These are phyloP conservation scores for Himalopsyche kuldschensis DNA, from an alignment of 2,888 invertebrate genomes.

Conservation along the genomic window DNA sequence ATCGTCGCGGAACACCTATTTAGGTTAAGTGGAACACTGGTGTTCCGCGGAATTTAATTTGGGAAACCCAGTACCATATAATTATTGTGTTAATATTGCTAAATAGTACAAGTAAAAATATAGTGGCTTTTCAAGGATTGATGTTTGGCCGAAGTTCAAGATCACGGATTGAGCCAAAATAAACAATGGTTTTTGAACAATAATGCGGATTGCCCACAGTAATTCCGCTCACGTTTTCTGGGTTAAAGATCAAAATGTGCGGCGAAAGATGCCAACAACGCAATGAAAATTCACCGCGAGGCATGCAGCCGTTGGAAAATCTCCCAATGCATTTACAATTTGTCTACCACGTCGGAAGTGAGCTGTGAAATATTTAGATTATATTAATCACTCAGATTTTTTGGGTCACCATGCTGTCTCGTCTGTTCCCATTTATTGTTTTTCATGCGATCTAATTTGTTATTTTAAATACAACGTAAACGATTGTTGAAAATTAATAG, in stretches of 20 bases:
- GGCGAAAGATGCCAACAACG: background rate
- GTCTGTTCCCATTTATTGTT: too few species aligned
- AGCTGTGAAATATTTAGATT: background rate
- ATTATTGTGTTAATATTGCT: too few species aligned
- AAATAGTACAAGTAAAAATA: too few species aligned
- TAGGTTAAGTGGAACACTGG: too few species aligned
- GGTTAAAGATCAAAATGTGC: background rate
- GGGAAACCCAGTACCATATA: too few species aligned
- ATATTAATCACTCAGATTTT: background rate
- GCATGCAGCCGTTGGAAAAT: background rate
- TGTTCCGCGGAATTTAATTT: too few species aligned
- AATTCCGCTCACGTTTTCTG: background rate
- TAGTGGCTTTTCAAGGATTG: background rate
- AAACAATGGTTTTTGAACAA: background rate
- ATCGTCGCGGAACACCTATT: too few species aligned
- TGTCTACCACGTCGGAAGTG: background rate
- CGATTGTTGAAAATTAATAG: too few species aligned
- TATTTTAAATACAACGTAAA: too few species aligned
- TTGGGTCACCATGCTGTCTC: background rate
- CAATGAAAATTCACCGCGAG: background rate
- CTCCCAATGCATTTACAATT: background rate
- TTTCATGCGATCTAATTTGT: too few species aligned
- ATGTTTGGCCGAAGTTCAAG: background rate
- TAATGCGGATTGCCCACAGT: background rate
- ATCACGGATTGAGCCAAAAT: background rate